These are phyloP conservation scores for Macaca fascicularis DNA, from an alignment of 2,113 vertebrate species.

Conservation along the genomic window DNA sequence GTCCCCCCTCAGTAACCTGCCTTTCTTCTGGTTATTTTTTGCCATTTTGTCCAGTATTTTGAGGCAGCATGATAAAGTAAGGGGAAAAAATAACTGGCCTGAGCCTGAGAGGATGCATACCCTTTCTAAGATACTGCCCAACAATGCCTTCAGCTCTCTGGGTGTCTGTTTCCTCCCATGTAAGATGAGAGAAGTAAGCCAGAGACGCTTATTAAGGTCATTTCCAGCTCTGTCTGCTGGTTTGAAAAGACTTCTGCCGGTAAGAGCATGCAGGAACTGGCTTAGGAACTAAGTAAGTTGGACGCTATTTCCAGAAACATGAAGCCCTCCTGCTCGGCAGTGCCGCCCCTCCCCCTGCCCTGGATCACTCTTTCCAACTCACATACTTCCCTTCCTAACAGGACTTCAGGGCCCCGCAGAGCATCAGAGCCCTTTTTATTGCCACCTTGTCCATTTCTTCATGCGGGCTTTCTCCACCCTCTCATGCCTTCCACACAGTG, in stretches of 20 bases:
- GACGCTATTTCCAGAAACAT: conserved; percentile 50
- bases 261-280: not conserved
- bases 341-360: not conserved
- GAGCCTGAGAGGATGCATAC: not conserved
- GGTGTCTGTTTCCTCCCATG: not conserved
- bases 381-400: not conserved
- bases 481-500: not conserved
- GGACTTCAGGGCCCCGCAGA: not conserved
- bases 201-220: not conserved
- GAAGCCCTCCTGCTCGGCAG: not conserved
- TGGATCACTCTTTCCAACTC: conserved; percentile 19
- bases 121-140: not conserved
- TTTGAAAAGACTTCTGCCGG: not conserved
- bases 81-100: not conserved
- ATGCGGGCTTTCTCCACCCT: not conserved
- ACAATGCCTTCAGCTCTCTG: not conserved
- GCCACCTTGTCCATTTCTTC: not conserved
- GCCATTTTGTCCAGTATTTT: not conserved
- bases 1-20: not conserved
- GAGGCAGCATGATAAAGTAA: not conserved
- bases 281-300: conserved; percentile 31
- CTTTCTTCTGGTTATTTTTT: not conserved
- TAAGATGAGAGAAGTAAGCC: not conserved
- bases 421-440: not conserved
- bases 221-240: not conserved